Conservation (phyloP, 2,113 vertebrate genomes). For the Phrynosoma platyrhinos region DNA sequence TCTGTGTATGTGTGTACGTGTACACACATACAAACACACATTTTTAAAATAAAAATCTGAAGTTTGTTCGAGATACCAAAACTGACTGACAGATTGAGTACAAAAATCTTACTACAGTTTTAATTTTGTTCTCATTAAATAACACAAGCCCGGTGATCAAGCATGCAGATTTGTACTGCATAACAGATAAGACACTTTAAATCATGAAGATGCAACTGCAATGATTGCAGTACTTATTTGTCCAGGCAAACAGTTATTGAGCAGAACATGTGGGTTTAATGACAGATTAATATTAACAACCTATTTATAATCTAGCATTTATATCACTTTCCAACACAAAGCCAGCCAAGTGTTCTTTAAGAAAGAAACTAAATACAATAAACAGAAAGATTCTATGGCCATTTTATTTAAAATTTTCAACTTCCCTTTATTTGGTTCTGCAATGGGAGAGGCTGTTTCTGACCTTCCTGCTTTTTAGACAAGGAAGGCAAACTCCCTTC, state of each 20-base stretch:
- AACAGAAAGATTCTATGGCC: constrained; percentile 1
- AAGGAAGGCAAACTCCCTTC: constrained; percentile 10
- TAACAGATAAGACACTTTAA: too few species aligned
- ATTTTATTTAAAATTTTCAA: constrained; percentile 8
- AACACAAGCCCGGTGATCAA: too few species aligned
- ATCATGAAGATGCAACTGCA: not conserved
- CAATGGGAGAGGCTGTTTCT: not conserved
- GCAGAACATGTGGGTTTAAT: not conserved
- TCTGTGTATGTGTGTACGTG: too few species aligned
- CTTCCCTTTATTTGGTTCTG: not conserved
- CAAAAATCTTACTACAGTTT: too few species aligned
- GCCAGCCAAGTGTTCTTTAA: not conserved
- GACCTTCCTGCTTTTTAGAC: constrained; percentile 28
- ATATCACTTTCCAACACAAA: not conserved
- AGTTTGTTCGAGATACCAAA: too few species aligned
- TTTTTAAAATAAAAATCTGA: too few species aligned
- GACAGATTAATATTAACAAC: not conserved
- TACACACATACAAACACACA: too few species aligned
- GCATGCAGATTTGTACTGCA: too few species aligned
- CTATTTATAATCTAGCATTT: not conserved
- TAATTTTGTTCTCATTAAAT: too few species aligned
- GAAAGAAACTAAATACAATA: not conserved
- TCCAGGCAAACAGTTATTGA: not conserved
- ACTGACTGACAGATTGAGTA: too few species aligned
- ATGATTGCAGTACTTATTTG: not conserved